Conservation (phyloP, 2,113 vertebrate species). For the Rhinoderma darwinii region DNA sequence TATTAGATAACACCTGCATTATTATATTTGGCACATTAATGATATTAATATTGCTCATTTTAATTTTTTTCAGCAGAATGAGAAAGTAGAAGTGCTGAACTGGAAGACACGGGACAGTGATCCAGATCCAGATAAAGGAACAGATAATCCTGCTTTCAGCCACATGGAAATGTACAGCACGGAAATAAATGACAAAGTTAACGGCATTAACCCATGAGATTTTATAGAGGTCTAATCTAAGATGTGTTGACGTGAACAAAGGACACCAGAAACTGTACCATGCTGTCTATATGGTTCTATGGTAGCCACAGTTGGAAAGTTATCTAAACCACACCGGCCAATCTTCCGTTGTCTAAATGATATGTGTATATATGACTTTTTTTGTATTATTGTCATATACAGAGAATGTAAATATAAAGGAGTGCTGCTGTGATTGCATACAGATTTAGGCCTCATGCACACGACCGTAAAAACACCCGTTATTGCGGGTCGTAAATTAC, state of each 20-base stretch:
- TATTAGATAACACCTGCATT: not conserved
- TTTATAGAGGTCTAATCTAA: not conserved
- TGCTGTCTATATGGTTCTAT: constrained; percentile 3
- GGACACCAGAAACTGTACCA: not conserved
- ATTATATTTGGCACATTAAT: not conserved
- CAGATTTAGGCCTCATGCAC: too few species aligned
- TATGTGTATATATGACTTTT: not conserved
- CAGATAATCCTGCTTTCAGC: constrained; percentile 76
- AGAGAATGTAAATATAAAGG: not conserved
- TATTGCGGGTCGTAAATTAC: too few species aligned
- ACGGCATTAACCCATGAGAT: constrained; percentile 66
- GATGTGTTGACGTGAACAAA: not conserved
- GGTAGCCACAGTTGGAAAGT: not conserved
- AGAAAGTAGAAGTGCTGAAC: constrained; percentile 67
- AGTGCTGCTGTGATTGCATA: not conserved
- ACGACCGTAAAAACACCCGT: too few species aligned
- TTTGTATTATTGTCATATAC: not conserved
- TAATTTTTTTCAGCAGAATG: constrained; percentile 64
- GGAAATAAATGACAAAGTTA: constrained; percentile 63
- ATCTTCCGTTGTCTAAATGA: not conserved
- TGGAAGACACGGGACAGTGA: constrained; percentile 60
- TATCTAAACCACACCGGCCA: not conserved
- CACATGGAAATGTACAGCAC: constrained; percentile 72
- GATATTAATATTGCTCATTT: not conserved
- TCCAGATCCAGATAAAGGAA: constrained; percentile 63